Percentiles rank a stretch among this genome's conserved stretches.
Conservation (phyloP, 2,113 vertebrate genomes). For the Forbesichthys agassizii region DNA sequence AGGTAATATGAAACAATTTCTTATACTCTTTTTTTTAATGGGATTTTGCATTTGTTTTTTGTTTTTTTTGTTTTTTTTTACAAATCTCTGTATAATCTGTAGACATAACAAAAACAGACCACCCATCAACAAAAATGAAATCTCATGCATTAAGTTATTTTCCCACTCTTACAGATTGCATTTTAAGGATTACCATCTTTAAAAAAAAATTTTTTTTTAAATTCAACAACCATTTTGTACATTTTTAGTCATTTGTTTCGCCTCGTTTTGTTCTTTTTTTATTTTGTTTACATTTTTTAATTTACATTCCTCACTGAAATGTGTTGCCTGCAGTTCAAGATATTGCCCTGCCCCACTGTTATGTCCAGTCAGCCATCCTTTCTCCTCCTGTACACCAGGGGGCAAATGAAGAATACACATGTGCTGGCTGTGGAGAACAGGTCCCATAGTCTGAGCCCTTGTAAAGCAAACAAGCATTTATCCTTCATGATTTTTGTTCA, state of each 20-base stretch:
- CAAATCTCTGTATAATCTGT: slow-evolving; percentile 71
- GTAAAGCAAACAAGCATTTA: slow-evolving; percentile 54
- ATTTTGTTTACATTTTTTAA: slow-evolving; percentile 39
- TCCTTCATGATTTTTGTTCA: slow-evolving; percentile 64
- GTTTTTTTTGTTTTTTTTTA: slow-evolving; percentile 53
- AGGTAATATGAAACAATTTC: slow-evolving; percentile 73
- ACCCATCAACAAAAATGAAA: slow-evolving; percentile 60
- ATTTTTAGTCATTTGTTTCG: slow-evolving; percentile 57
- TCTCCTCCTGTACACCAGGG: slow-evolving; percentile 66
- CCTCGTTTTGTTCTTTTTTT: slow-evolving; percentile 11
- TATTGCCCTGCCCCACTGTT: slow-evolving; percentile 62
- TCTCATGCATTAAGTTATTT: slow-evolving; percentile 77
- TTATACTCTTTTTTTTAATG: slow-evolving; percentile 22
- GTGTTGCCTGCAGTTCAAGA: slow-evolving; percentile 55
- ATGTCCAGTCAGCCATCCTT: slow-evolving; percentile 47
- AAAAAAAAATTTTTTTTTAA: slow-evolving; percentile 45
- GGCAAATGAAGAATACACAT: slow-evolving; percentile 53
- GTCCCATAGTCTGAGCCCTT: slow-evolving; percentile 56
- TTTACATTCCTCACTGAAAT: slow-evolving; percentile 38
- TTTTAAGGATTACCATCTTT: slow-evolving; percentile 59
- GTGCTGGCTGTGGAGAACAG: slow-evolving; percentile 53
- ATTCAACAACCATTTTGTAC: slow-evolving; percentile 56
- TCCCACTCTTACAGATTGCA: slow-evolving; percentile 72
- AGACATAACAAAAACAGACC: slow-evolving; percentile 70
- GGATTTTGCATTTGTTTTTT: slow-evolving; percentile 25